Conservation (phyloP, 2,797 vertebrate genomes). For the Cryptoblepharus egeriae region DNA sequence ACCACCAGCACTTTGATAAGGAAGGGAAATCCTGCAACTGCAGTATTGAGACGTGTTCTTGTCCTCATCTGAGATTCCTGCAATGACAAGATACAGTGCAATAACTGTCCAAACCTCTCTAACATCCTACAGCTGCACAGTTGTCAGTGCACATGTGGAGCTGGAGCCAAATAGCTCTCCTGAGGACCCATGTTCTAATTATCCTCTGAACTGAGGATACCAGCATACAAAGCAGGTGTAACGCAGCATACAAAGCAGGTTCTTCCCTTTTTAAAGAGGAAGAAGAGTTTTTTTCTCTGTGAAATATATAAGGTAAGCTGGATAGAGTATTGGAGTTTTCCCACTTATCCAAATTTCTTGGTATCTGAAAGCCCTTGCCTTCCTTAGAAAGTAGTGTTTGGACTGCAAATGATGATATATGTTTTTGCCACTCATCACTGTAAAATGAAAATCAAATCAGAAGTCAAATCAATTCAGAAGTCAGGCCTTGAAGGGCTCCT, state of each 20-base stretch:
- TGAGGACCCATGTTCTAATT: background rate
- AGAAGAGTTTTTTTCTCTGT: background rate
- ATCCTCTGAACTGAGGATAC: background rate
- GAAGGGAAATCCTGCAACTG: conserved; percentile 33
- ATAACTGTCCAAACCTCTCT: background rate
- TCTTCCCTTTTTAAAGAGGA: background rate
- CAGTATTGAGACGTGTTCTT: background rate
- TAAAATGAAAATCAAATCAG: too few species aligned
- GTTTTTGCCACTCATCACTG: too few species aligned
- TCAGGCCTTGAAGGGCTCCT: too few species aligned
- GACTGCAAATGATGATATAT: background rate
- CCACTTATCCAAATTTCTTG: background rate
- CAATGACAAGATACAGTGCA: background rate
- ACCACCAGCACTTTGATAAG: background rate
- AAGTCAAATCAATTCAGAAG: too few species aligned
- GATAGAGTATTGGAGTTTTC: background rate
- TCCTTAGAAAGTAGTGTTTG: background rate
- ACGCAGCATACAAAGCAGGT: too few species aligned
- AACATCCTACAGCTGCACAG: background rate
- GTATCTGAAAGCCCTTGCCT: background rate
- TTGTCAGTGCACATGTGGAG: background rate
- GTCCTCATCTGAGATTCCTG: background rate
- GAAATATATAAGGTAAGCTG: background rate
- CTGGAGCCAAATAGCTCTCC: background rate
- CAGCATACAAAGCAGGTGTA: too few species aligned